These are phyloP conservation scores for Nasonia oneida DNA, from an alignment of 2,888 invertebrate species.

Conservation along the genomic window DNA sequence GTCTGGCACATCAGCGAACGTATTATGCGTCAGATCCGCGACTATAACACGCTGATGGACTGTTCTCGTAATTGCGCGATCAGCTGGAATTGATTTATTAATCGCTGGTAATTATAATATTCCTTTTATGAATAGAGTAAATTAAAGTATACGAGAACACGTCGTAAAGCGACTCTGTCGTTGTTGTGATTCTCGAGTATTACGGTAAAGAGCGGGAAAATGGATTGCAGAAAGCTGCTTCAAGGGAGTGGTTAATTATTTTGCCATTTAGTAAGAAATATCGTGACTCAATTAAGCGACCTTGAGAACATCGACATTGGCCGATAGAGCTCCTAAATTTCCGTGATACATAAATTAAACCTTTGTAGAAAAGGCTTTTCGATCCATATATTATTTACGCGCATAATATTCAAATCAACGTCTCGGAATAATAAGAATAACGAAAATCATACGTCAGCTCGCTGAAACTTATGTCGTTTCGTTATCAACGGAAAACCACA, in stretches of 20 bases:
- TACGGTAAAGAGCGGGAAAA: neutral
- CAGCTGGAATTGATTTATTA: slow-evolving; percentile 50
- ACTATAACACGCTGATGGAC: slow-evolving; percentile 16
- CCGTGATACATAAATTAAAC: slow-evolving; percentile 35
- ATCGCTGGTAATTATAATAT: slow-evolving; percentile 49
- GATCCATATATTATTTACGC: neutral
- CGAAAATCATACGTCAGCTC: neutral
- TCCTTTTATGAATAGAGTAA: neutral
- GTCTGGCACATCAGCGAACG: neutral
- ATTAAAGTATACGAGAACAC: neutral
- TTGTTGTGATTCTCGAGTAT: neutral
- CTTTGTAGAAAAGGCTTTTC: neutral
- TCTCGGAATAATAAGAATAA: neutral
- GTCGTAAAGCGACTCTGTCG: neutral
- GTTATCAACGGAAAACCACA: neutral
- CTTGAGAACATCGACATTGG: slow-evolving; percentile 19
- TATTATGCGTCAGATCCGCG: neutral
- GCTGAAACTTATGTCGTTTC: no score
- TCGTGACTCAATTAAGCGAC: slow-evolving; percentile 12
- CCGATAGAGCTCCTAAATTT: slow-evolving; percentile 33
- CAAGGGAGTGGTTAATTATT: neutral
- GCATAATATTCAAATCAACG: neutral
- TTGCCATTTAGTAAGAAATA: slow-evolving; percentile 4
- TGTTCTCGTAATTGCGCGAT: slow-evolving; percentile 45
- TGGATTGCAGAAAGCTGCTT: neutral